phyloP scores from a whole-genome alignment of 1,140 invertebrate species.

The Oryctes rhinoceros region DNA sequence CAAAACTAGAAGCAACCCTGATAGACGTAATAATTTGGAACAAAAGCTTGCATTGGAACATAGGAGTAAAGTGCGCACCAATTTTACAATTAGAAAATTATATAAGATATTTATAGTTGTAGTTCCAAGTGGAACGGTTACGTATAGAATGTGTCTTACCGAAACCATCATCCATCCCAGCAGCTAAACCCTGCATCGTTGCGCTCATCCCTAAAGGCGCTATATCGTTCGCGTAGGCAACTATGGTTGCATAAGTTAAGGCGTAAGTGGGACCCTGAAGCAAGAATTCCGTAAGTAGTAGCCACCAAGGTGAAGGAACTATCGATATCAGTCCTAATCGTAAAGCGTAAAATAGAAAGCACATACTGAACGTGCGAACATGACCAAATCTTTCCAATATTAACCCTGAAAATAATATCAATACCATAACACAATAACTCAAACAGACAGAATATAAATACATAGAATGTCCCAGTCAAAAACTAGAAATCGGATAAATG shows the following conservation, averaged over 20 bases:
- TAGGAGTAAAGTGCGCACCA: too few relatives aligned
- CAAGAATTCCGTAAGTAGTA: conserved; percentile 73
- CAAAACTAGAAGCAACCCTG: too few relatives aligned
- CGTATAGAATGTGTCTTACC: conserved; percentile 63
- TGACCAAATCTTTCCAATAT: conserved; percentile 76
- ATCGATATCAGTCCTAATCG: conserved; percentile 73
- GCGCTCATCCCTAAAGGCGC: conserved; percentile 80
- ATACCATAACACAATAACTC: not conserved
- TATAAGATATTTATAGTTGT: too few relatives aligned
- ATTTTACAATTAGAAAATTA: too few relatives aligned
- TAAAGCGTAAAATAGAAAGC: conserved; percentile 75
- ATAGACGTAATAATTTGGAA: too few relatives aligned
- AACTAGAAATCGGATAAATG: too few relatives aligned
- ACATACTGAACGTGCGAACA: conserved; percentile 74
- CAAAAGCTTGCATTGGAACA: too few relatives aligned
- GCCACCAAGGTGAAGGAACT: conserved; percentile 77
- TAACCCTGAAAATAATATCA: conserved; percentile 66
- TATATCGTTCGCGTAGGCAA: conserved; percentile 77
- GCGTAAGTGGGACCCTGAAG: conserved; percentile 84
- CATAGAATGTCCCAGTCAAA: too few relatives aligned
- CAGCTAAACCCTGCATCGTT: conserved; percentile 81
- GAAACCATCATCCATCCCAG: conserved; percentile 83
- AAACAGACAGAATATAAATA: too few relatives aligned
- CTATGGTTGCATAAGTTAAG: conserved; percentile 79
- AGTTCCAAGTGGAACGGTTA: conserved; percentile 18